Evolutionary conservation across 2,888 invertebrate species (phyloP).

Genomic region (Automeris io): DNA sequence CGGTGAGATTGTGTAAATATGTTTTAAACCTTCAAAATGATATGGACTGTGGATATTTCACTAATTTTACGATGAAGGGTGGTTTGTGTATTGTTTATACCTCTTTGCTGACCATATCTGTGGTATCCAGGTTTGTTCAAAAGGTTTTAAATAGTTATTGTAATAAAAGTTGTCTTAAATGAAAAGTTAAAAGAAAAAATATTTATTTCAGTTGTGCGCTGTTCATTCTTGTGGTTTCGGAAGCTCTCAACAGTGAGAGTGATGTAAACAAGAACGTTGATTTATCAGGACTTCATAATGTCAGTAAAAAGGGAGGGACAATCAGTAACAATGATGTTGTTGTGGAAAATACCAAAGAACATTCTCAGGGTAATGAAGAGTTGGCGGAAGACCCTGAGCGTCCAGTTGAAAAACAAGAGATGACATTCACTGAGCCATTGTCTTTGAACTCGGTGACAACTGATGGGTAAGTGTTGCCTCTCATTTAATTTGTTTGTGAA

Average conservation of each 20-base stretch:
- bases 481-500: constrained; percentile 17
- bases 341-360: constrained; percentile 4
- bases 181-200: neutral
- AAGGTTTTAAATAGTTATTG: neutral
- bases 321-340: constrained; percentile 9
- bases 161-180: neutral
- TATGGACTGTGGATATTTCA: constrained; percentile 67
- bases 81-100: constrained; percentile 77
- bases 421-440: constrained; percentile 68
- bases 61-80: constrained; percentile 78
- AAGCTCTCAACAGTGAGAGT: constrained; percentile 61
- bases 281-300: constrained; percentile 62
- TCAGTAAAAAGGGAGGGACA: constrained; percentile 45
- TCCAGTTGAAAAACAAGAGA: constrained; percentile 43
- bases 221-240: constrained; percentile 77
- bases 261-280: constrained; percentile 43
- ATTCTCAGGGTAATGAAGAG: constrained; percentile 13
- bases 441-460: constrained; percentile 75
- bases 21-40: constrained; percentile 60
- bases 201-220: constrained; percentile 70
- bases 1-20: constrained; percentile 47
- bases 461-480: constrained; percentile 66
- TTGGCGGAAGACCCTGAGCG: constrained; percentile 17
- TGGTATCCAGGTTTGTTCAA: constrained; percentile 73
- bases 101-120: constrained; percentile 78